Percentiles rank a stretch among this genome's conserved stretches.
Conservation (phyloP, 2,797 vertebrate species). For the Pelobates cultripes region DNA sequence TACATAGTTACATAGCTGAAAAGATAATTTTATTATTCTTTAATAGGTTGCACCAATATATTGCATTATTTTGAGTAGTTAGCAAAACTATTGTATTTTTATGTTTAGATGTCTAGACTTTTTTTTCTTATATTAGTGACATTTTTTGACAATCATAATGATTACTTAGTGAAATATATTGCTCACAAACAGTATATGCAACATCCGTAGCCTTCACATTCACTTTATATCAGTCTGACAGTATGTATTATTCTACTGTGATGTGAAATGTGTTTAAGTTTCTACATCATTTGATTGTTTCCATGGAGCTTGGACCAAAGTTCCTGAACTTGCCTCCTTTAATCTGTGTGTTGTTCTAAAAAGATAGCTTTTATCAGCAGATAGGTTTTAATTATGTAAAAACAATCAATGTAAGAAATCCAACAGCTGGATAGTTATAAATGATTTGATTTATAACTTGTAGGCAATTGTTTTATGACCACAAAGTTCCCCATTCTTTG, state of each 20-base stretch:
- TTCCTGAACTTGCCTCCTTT: slow-evolving; percentile 50
- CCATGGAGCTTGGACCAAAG: slow-evolving; percentile 57
- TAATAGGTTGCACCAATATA: no score
- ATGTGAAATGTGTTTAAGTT: slow-evolving; percentile 56
- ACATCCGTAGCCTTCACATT: background rate
- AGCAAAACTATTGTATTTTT: no score
- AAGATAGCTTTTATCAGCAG: slow-evolving; percentile 59
- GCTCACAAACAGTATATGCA: background rate
- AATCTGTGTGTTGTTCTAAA: slow-evolving; percentile 53
- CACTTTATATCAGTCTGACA: background rate
- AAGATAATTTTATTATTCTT: no score
- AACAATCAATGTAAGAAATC: slow-evolving; percentile 61
- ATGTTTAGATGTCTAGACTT: no score
- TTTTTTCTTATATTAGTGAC: no score
- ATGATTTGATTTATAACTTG: slow-evolving; percentile 61
- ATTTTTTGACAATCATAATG: background rate
- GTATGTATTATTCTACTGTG: background rate
- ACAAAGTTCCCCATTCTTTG: slow-evolving; percentile 59
- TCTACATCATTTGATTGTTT: slow-evolving; percentile 69
- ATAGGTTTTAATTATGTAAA: slow-evolving; percentile 66
- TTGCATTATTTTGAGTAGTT: no score
- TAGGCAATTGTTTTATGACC: slow-evolving; percentile 58
- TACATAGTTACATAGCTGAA: no score
- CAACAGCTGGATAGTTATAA: slow-evolving; percentile 61
- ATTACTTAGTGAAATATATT: background rate